Base-by-base conservation (phyloP, 2,797 vertebrate genomes). In the Ctenochaetus hawaiiensis region DNA sequence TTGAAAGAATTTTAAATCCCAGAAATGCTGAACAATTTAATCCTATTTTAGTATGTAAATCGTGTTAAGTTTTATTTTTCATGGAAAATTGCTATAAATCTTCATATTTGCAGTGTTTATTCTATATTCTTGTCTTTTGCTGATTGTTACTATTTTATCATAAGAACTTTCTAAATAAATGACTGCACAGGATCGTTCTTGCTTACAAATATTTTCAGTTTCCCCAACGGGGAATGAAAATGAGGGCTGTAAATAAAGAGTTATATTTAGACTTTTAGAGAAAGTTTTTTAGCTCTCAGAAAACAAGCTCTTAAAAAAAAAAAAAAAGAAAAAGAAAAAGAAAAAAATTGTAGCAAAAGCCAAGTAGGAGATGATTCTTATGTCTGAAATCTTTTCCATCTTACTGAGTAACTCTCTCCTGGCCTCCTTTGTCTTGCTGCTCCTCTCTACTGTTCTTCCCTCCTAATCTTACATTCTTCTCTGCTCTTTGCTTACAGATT, bases 181-280 rank as follows among this genome's bases (percentile, higher is more conserved):
- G 34, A 34, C 37, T 14, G 45, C 23, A 65, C 8, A 49, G 8
- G 0, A 3, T 30, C 13, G 49, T 48, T 22, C 62, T 43, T 68
- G 20, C 17, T 61, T 10, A 41, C 11, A 30, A 34, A 9, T 20
- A 56, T 7, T 47, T 54, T 44, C 37, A 48, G 23, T 30, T 49
- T 17, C 45, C 17, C 45, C 45, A 18, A 18, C 8, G 8, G 17
- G 45, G n/a, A 48, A 8, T 14, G 13, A 6, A 43, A 13, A 43
- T 5, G 5, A 16, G 44, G 44, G 14, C 47, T 51, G 18, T 17
- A 41, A 39, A 53, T 52, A 20, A 14, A 34, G 57, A 74, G 22
- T 41, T 81, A 54, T 59, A 68, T 48, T 75, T 66, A 66, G 56
- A 60, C 51, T 12, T 51, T 47, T 8, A n/a, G 2, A 34, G 60